These are phyloP conservation scores for Agapornis canus DNA, from an alignment of 2,797 vertebrate species.

Conservation along the genomic window DNA sequence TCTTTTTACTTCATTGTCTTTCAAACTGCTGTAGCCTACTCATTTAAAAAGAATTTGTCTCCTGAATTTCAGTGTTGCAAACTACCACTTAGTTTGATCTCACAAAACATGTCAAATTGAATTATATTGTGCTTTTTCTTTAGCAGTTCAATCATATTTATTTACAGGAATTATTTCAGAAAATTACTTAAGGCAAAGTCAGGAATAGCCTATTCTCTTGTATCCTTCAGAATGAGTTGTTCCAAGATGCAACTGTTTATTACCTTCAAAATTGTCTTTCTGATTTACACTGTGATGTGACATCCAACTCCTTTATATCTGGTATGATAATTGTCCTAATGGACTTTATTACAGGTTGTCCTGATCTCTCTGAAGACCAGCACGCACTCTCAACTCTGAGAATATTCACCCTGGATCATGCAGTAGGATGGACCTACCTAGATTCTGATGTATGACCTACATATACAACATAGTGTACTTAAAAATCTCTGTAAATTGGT, in stretches of 20 bases:
- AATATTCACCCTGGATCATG: not conserved
- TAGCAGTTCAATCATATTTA: slow-evolving; percentile 10
- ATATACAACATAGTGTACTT: not conserved
- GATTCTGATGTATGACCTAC: not conserved
- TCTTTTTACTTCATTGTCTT: not conserved
- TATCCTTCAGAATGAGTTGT: not conserved
- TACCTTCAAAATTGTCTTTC: slow-evolving; percentile 38
- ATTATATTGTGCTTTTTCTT: not conserved
- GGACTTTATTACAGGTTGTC: not conserved
- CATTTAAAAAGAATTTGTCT: not conserved
- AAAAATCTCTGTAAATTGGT: not conserved
- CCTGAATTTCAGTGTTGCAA: not conserved
- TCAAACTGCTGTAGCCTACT: not conserved
- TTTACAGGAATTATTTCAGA: slow-evolving; percentile 27
- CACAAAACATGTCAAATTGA: slow-evolving; percentile 15
- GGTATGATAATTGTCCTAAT: not conserved
- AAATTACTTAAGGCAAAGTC: slow-evolving; percentile 47
- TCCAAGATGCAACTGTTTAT: slow-evolving; percentile 25
- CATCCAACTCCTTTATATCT: not conserved
- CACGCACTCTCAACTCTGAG: not conserved
- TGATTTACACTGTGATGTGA: slow-evolving; percentile 25
- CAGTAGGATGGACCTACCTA: too few relatives aligned
- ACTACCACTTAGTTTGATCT: not conserved
- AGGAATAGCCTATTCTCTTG: slow-evolving; percentile 9
- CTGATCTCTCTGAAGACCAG: not conserved